Conservation (phyloP, 1,140 invertebrate species). For the Myzus persicae region DNA sequence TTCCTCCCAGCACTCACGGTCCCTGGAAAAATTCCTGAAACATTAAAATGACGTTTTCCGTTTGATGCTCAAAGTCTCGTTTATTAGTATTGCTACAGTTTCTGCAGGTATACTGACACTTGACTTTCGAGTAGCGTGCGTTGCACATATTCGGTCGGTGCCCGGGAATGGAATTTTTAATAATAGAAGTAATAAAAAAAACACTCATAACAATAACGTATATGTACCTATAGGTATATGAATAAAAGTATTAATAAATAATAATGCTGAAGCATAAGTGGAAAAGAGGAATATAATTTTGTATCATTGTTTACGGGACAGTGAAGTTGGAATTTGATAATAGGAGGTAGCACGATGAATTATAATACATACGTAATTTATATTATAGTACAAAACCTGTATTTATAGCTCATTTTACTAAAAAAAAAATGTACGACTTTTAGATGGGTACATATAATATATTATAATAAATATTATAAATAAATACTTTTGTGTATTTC, state of each 20-base stretch:
- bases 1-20: not conserved
- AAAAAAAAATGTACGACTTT: not conserved
- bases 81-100: slow-evolving; percentile 37
- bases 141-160: not conserved
- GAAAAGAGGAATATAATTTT: not conserved
- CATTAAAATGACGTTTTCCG: slow-evolving; percentile 37
- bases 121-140: slow-evolving; percentile 33
- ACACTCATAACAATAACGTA: not conserved
- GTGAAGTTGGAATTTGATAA: not conserved
- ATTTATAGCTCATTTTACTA: not conserved
- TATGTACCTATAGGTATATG: not conserved
- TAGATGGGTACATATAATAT: not conserved
- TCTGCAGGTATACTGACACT: slow-evolving; percentile 40
- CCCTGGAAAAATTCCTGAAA: slow-evolving; percentile 50
- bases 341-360: not conserved
- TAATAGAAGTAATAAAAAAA: not conserved
- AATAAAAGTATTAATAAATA: slow-evolving; percentile 26
- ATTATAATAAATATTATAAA: no score
- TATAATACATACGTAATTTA: not conserved
- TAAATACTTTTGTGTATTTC: no score
- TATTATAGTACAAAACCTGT: not conserved
- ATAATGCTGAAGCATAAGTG: not conserved
- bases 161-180: slow-evolving; percentile 45
- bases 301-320: not conserved
- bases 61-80: slow-evolving; percentile 47